Conservation (phyloP, 2,797 vertebrate genomes). For the Furcifer pardalis region DNA sequence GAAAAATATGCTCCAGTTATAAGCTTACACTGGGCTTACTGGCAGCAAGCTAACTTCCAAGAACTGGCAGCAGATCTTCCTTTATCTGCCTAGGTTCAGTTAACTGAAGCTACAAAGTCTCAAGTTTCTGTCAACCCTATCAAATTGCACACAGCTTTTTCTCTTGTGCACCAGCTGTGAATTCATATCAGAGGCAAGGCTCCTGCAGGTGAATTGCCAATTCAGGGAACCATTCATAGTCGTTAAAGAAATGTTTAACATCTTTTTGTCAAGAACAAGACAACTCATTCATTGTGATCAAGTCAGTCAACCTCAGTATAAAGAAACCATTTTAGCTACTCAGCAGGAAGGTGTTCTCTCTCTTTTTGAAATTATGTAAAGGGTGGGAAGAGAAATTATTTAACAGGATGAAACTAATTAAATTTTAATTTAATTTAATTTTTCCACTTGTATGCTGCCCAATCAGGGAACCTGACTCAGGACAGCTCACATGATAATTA, state of each 20-base stretch:
- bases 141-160: neutral
- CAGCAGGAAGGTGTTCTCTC: neutral
- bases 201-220: neutral
- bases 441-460: too few species aligned
- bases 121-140: neutral
- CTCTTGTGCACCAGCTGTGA: neutral
- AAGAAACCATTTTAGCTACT: neutral
- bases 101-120: neutral
- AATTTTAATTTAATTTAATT: too few species aligned
- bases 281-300: neutral
- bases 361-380: neutral
- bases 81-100: neutral
- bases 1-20: neutral
- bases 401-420: neutral
- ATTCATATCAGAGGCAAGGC: neutral
- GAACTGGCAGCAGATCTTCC: neutral
- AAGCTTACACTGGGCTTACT: neutral
- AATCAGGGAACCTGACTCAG: too few species aligned
- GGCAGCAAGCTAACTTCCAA: neutral
- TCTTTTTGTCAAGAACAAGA: neutral
- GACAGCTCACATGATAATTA: too few species aligned
- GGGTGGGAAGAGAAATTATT: neutral
- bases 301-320: neutral
- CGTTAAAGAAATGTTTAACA: slow-evolving; percentile 11
- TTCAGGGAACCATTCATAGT: slow-evolving; percentile 1